phyloP scores from a whole-genome alignment of 2,113 vertebrate species.

The Hiodon tergisus region DNA sequence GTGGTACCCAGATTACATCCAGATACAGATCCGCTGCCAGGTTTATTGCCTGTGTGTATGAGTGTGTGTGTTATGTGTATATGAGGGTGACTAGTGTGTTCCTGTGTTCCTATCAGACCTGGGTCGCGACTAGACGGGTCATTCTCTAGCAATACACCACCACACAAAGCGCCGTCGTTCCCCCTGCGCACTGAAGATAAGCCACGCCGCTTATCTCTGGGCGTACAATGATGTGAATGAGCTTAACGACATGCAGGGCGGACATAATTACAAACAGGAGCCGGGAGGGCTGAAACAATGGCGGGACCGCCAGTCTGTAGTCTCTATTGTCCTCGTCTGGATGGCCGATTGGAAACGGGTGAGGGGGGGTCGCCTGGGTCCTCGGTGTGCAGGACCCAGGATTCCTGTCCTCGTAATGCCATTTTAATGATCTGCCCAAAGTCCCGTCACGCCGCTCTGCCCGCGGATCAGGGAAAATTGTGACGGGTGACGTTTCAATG shows the following conservation, averaged over 20 bases:
- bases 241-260: neutral
- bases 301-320: conserved; percentile 20
- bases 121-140: conserved; percentile 34
- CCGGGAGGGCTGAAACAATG: conserved; percentile 18
- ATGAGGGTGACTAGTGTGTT: conserved; percentile 13
- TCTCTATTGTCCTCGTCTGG: conserved; percentile 30
- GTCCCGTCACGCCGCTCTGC: too few species aligned
- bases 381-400: too few species aligned
- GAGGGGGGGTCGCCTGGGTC: neutral
- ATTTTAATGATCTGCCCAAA: too few species aligned
- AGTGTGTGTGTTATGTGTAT: conserved; percentile 21
- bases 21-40: neutral
- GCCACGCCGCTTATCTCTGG: conserved; percentile 41
- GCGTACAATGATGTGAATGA: conserved; percentile 20
- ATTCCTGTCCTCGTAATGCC: too few species aligned
- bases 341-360: neutral
- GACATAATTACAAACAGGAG: conserved; percentile 18
- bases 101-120: neutral
- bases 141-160: conserved; percentile 34
- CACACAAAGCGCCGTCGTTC: conserved; percentile 21
- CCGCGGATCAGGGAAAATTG: too few species aligned
- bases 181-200: conserved; percentile 45
- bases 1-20: neutral
- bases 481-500: too few species aligned
- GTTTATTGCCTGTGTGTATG: neutral